phyloP scores from a whole-genome alignment of 2,113 vertebrate genomes.

The Sprattus sprattus region DNA sequence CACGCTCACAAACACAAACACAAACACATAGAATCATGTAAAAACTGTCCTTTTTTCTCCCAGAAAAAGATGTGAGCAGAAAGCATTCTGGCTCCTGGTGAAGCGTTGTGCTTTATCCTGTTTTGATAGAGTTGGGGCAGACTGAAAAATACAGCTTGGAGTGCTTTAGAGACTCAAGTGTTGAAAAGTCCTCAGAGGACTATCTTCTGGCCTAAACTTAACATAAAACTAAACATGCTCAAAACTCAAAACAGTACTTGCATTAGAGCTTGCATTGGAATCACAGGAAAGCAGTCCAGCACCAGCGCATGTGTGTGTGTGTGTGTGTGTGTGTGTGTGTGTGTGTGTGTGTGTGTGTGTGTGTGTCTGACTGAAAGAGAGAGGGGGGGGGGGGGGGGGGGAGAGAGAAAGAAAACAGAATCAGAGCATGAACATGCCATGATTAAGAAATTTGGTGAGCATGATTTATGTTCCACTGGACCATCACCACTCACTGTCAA shows the following conservation, averaged over 20 bases:
- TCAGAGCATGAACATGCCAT: background rate
- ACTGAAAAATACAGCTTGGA: background rate
- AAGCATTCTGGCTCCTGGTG: background rate
- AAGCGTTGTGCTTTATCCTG: background rate
- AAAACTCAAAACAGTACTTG: background rate
- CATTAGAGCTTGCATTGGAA: background rate
- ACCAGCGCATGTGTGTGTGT: background rate
- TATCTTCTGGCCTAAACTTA: constrained; percentile 4
- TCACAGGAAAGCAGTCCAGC: background rate
- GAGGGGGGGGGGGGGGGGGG: background rate
- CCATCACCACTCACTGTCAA: no score
- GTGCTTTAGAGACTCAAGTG: background rate
- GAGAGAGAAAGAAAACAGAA: background rate
- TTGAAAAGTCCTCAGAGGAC: background rate
- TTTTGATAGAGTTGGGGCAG: background rate
- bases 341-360: background rate
- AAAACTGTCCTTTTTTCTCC: no score
- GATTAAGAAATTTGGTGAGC: no score
- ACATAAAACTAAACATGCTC: no score
- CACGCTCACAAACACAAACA: no score
- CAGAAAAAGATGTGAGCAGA: background rate
- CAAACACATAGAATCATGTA: background rate
- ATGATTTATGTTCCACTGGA: no score
- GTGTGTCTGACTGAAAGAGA: background rate
- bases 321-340: background rate